Evolutionary conservation across 2,888 invertebrate species (phyloP).

Genomic region (Terebella lapidaria): DNA sequence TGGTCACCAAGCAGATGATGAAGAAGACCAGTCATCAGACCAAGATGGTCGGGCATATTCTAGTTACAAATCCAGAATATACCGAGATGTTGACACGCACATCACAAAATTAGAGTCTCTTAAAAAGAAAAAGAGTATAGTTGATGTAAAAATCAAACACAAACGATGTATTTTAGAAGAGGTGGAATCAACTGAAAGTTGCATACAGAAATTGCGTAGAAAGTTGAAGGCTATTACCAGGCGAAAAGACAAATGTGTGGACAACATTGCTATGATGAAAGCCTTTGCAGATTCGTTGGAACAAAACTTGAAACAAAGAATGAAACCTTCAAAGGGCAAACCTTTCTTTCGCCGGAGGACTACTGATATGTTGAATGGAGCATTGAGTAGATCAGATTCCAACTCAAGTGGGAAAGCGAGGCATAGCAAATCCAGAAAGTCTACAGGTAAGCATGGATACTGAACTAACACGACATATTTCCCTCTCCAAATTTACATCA

Average conservation of each 20-base stretch:
- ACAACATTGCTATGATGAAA: neutral
- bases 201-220: neutral
- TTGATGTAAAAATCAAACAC: neutral
- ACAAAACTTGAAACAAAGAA: neutral
- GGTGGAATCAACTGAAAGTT: neutral
- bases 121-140: neutral
- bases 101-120: slow-evolving; percentile 3
- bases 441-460: too few relatives aligned
- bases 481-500: too few relatives aligned
- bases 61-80: slow-evolving; percentile 4
- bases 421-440: too few relatives aligned
- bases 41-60: neutral
- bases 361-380: too few relatives aligned
- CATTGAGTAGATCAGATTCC: too few relatives aligned
- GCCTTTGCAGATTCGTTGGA: neutral
- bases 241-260: neutral
- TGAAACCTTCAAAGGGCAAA: neutral
- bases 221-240: neutral
- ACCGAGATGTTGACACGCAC: neutral
- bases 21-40: too few relatives aligned
- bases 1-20: neutral
- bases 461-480: too few relatives aligned
- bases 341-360: too few relatives aligned
- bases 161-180: neutral
- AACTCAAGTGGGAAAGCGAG: too few relatives aligned